Conservation (phyloP, 1,140 invertebrate species). For the Liolophura sinensis region DNA sequence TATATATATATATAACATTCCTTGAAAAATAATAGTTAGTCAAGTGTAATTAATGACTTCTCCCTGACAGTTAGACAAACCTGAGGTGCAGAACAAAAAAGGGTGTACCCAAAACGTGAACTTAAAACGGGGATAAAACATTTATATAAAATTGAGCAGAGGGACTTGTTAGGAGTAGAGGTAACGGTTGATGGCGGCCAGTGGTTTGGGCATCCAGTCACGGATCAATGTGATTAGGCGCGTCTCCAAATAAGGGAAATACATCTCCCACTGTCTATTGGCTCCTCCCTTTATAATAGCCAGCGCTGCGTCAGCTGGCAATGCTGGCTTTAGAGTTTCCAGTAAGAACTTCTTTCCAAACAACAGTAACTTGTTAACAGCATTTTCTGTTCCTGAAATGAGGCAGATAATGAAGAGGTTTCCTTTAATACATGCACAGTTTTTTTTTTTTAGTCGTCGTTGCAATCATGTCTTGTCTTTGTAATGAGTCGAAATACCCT, state of each 20-base stretch:
- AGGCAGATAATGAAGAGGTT: background rate
- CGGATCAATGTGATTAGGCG: constrained; percentile 28
- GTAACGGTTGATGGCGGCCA: constrained; percentile 28
- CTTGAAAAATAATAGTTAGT: too few relatives aligned
- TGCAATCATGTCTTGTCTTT: too few relatives aligned
- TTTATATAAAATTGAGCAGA: too few relatives aligned
- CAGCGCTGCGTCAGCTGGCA: constrained; percentile 36
- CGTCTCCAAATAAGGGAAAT: constrained; percentile 34
- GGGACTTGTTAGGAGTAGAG: constrained; percentile 11
- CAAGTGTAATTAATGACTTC: too few relatives aligned
- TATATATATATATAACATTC: too few relatives aligned
- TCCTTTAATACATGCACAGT: too few relatives aligned
- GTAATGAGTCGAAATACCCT: too few relatives aligned
- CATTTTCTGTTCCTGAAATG: constrained; percentile 44
- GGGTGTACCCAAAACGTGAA: too few relatives aligned
- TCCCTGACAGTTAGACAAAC: too few relatives aligned
- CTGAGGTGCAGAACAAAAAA: too few relatives aligned
- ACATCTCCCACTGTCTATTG: constrained; percentile 31
- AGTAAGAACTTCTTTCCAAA: constrained; percentile 28
- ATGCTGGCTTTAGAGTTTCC: constrained; percentile 22
- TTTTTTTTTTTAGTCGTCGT: too few relatives aligned
- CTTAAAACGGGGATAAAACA: too few relatives aligned
- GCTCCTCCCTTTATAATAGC: constrained; percentile 41
- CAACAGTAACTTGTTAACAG: constrained; percentile 28
- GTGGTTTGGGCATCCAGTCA: constrained; percentile 33